A percentile compares a stretch with the other conserved stretches of the same genome.
These are phyloP conservation scores for Tenualosa thibaudeaui DNA, from an alignment of 2,797 vertebrate species.

Conservation along the genomic window DNA sequence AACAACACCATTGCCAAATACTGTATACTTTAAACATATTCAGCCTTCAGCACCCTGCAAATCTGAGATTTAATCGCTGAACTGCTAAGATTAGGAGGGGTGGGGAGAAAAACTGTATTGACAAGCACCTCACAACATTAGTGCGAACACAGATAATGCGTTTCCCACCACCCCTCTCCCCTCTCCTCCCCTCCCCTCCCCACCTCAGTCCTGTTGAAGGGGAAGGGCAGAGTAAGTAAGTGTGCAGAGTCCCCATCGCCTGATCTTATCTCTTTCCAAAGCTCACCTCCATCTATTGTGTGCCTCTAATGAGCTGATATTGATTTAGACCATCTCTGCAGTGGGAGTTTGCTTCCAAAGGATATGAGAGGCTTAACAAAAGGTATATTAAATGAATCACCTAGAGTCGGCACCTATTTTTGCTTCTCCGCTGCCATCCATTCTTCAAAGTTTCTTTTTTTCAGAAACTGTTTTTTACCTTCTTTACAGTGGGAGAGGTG, in stretches of 20 bases:
- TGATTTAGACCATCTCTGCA: constrained; percentile 68
- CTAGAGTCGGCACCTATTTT: constrained; percentile 58
- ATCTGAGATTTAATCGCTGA: constrained; percentile 1
- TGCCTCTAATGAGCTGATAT: constrained; percentile 72
- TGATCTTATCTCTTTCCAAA: constrained; percentile 24
- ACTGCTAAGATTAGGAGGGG: not conserved
- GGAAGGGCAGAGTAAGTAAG: not conserved
- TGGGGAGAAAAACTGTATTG: constrained; percentile 10
- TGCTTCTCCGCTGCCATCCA: constrained; percentile 17
- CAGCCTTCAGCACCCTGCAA: not conserved
- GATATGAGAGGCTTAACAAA: constrained; percentile 68
- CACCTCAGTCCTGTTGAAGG: not conserved
- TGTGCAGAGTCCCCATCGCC: not conserved
- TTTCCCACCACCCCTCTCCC: not conserved
- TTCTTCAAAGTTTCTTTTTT: constrained; percentile 17
- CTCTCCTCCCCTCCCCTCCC: not conserved
- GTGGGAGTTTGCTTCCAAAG: constrained; percentile 66
- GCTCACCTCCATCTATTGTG: constrained; percentile 53
- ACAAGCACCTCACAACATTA: constrained; percentile 16
- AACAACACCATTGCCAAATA: not conserved
- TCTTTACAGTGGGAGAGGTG: not conserved
- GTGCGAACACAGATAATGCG: not conserved
- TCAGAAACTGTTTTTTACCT: not conserved
- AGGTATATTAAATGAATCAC: constrained; percentile 71
- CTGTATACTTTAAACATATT: not conserved